Conservation (phyloP, 2,797 vertebrate species). For the Spinus pinus region DNA sequence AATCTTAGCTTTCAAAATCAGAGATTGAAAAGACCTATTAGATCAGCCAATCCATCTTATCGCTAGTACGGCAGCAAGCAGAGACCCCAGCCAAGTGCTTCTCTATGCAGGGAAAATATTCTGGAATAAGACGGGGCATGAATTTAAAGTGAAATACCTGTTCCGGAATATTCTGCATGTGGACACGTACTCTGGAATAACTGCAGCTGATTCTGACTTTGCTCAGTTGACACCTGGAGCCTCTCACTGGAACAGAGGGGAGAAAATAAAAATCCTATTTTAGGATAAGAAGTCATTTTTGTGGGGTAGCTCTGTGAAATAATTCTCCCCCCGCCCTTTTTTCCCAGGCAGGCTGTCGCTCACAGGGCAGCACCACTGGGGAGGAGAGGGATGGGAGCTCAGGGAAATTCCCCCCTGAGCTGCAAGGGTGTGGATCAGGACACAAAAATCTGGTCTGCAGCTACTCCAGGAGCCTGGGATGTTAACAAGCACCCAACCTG, state of each 20-base stretch:
- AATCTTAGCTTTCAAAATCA: conserved; percentile 57
- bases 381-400: background rate
- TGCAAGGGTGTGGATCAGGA: background rate
- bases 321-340: background rate
- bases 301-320: background rate
- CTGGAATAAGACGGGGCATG: background rate
- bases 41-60: conserved; percentile 61
- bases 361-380: accelerated
- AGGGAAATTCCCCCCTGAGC: background rate
- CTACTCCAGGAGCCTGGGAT: background rate
- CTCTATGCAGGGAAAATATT: conserved; percentile 9
- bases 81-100: conserved; percentile 54
- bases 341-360: accelerated
- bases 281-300: background rate
- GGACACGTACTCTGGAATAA: accelerated
- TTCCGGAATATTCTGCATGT: background rate
- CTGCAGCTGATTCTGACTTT: background rate
- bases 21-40: conserved; percentile 59
- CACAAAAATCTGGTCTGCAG: background rate
- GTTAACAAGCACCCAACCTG: no score
- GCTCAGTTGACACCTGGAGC: background rate
- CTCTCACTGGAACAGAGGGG: accelerated
- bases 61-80: background rate
- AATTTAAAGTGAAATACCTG: conserved; percentile 34
- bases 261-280: background rate